Evolutionary conservation across 2,888 invertebrate species (phyloP), one percentile per base, ranked within the genome.

Genomic region (Uropetala carovei): DNA sequence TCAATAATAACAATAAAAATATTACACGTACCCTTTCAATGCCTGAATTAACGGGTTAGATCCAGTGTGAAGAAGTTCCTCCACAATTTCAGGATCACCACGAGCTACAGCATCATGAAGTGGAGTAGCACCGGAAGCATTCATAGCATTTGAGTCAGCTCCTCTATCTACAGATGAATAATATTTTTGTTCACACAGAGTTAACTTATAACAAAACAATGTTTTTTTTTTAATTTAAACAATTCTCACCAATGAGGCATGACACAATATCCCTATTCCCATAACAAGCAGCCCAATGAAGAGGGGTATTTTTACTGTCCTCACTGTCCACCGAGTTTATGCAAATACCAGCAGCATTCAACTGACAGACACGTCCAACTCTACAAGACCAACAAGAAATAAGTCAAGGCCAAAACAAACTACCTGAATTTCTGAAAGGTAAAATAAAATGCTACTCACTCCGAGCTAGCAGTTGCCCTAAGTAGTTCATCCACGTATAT

Each of bases 231-330:
- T 81, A 18, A n/a, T 1, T 81, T 18, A 43, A 57, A 60, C 14
- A 59, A 92, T 43, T n/a, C 93, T 93, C 95, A 96, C 96, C 96
- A 94, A 96, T 95, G 81, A 96, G 95, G 94, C 95, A 96, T 92
- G 95, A 94, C 0, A 96, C 95, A 92, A 96, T 95, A 93, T 96
- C 96, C 93, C 95, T 95, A 93, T 96, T 96, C 82, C 96, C 96
- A 94, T 96, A 97, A 93, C 96, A 96, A 56, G 96, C 96, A 59
- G 96, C 97, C 96, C 96, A 97, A 94, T 97, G 97, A 30, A 97
- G 94, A 3, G 96, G 96, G 4, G 96, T 96, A 94, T 97, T 97
- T 93, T 95, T 95, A 93, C 96, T 96, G 75, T 95, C 95, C 92
- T 95, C 95, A 64, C 96, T 96, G 94, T 97, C 97, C 94, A 95